phyloP scores from a whole-genome alignment of 2,797 vertebrate genomes.

The Bufotes viridis region DNA sequence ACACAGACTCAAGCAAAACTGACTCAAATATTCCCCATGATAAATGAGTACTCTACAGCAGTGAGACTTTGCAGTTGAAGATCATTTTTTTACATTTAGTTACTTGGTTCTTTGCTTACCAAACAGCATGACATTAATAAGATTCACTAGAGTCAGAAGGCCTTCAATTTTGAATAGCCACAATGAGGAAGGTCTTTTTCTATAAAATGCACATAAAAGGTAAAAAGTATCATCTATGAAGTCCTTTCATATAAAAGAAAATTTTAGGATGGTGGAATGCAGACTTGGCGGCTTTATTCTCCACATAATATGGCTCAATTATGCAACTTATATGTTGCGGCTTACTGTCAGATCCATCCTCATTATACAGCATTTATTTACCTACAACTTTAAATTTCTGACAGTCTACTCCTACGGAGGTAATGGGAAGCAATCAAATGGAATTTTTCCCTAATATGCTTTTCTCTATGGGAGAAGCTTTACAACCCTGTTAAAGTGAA shows the following conservation, averaged over 20 bases:
- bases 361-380: slow-evolving; percentile 17
- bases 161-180: not conserved
- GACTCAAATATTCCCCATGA: too few relatives aligned
- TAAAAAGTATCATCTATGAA: not conserved
- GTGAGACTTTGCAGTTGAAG: too few relatives aligned
- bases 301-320: not conserved
- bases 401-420: not conserved
- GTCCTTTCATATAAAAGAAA: not conserved
- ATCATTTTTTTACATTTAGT: too few relatives aligned
- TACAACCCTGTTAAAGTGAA: slow-evolving; percentile 41
- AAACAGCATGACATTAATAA: not conserved
- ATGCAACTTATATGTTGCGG: not conserved
- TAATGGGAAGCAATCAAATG: slow-evolving; percentile 29
- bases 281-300: not conserved
- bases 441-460: not conserved
- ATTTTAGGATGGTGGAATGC: not conserved
- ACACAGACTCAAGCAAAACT: too few relatives aligned
- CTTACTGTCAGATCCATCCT: not conserved
- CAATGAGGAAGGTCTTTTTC: not conserved
- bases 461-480: slow-evolving; percentile 20
- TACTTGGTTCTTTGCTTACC: too few relatives aligned
- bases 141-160: not conserved
- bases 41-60: too few relatives aligned
- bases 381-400: slow-evolving; percentile 2
- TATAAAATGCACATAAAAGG: not conserved